phyloP scores from a whole-genome alignment of 2,797 vertebrate genomes.

The Carapus acus region DNA sequence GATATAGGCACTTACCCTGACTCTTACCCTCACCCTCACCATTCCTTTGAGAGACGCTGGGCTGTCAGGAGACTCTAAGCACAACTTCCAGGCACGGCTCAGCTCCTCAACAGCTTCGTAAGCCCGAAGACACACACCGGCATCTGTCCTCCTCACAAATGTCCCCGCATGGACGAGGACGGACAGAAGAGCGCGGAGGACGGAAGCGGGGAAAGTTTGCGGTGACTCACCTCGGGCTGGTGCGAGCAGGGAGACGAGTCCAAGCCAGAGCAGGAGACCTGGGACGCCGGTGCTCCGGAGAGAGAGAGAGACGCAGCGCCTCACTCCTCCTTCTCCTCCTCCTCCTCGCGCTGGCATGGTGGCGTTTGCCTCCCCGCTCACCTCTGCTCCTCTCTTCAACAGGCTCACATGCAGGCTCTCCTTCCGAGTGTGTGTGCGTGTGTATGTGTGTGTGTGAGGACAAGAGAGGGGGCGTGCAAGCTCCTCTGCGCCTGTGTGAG shows the following conservation, averaged over 20 bases:
- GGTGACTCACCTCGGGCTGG: conserved; percentile 59
- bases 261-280: conserved; percentile 62
- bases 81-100: too few species aligned
- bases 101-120: too few species aligned
- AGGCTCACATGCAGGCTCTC: conserved; percentile 48
- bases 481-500: too few species aligned
- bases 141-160: too few species aligned
- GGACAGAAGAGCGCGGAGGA: conserved; percentile 12
- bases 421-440: conserved; percentile 32
- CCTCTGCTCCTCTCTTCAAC: conserved; percentile 52
- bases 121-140: too few species aligned
- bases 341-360: conserved; percentile 66
- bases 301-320: conserved; percentile 51
- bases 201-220: conserved; percentile 28
- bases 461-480: conserved; percentile 41
- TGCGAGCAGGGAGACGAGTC: conserved; percentile 57
- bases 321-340: too few species aligned
- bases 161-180: background rate
- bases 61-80: too few species aligned
- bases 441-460: too few species aligned
- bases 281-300: conserved; percentile 57
- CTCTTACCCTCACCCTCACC: too few species aligned
- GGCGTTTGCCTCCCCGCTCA: conserved; percentile 51
- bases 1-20: too few species aligned
- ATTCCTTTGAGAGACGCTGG: too few species aligned